Percentiles rank a stretch among this genome's conserved stretches.
These are phyloP conservation scores for Bombus haemorrhoidalis DNA, from an alignment of 1,140 invertebrate species.

Conservation along the genomic window DNA sequence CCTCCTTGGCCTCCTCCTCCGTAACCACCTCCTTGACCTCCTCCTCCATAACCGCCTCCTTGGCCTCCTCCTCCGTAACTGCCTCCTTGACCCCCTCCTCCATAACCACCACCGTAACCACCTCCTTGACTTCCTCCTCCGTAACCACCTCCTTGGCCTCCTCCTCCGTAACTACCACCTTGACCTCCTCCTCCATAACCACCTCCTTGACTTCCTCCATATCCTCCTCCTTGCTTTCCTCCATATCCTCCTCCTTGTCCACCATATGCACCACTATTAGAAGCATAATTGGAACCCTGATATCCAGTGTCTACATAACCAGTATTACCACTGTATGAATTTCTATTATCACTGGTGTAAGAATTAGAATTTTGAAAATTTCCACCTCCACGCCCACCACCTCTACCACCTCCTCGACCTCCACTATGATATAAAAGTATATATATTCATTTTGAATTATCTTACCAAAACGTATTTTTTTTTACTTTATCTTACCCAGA, in stretches of 20 bases:
- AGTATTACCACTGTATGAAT: slow-evolving; percentile 28
- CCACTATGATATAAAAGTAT: slow-evolving; percentile 58
- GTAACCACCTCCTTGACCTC: slow-evolving; percentile 17
- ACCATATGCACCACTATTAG: slow-evolving; percentile 32
- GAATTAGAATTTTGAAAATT: slow-evolving; percentile 40
- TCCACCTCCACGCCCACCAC: slow-evolving; percentile 47
- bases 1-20: slow-evolving; percentile 9
- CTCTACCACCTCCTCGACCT: slow-evolving; percentile 64
- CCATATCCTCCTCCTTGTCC: slow-evolving; percentile 36
- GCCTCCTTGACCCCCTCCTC: slow-evolving; percentile 28
- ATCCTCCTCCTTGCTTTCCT: slow-evolving; percentile 15
- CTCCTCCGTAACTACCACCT: slow-evolving; percentile 29
- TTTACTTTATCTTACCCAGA: slow-evolving; percentile 57
- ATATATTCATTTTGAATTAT: slow-evolving; percentile 4
- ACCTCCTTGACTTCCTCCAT: slow-evolving; percentile 23
- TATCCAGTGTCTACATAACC: slow-evolving; percentile 36
- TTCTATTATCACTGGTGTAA: slow-evolving; percentile 20
- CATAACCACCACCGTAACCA: background rate
- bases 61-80: background rate
- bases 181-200: slow-evolving; percentile 34
- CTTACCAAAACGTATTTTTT: background rate
- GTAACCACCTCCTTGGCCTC: slow-evolving; percentile 4
- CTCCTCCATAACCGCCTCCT: slow-evolving; percentile 23
- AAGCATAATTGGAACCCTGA: slow-evolving; percentile 28
- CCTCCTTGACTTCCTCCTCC: slow-evolving; percentile 35